Evolutionary conservation across 1,140 invertebrate species (phyloP), one percentile per base, ranked within the genome.

Genomic region (Drosophila insularis): DNA sequence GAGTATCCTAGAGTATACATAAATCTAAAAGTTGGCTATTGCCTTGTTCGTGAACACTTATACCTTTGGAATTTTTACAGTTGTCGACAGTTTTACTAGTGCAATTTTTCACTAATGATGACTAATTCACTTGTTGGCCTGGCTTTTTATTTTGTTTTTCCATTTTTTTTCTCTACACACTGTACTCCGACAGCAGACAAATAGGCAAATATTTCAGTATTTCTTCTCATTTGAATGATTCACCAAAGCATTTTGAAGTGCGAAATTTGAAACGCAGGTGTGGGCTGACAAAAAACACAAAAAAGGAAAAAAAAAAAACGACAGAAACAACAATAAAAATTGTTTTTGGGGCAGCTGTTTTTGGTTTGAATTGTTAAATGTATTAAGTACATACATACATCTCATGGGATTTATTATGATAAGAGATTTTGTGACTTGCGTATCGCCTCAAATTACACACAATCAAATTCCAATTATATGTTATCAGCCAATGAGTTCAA

Each of bases 101-200:
- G 71, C 70, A 86, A 73, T 87, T 87, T 87, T 87, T 87, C 67
- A 87, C 72, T 59, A 80, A 77, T 80, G 84, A 87, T 87, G 82
- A 87, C 82, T 87, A 87, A 87, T 67, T 77, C 79, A 71, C 66
- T 65, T 72, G 72, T 63, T 46, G 73, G 72, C 55, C 17, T 46
- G 55, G 43, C 14, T 19, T 46, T 13, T 19, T n/a, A n/a, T n/a
- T n/a, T n/a, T n/a, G n/a, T n/a, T 17, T 46, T 19, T 19, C 1
- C 7, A 5, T 5, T 43, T 43, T 14, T 46, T 46, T 69, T 61
- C 55, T 60, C 60, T 35, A 32, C 27, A 27, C 27, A 43, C 60
- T 43, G 35, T 14, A 21, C 46, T 37, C 27, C 19, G 19, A 40
- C 74, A 64, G 19, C 2, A 63, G 40, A 63, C 21, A 43, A 63